Evolutionary conservation across 1,140 invertebrate genomes (phyloP).

Genomic region (Drosophila prosaltans): DNA sequence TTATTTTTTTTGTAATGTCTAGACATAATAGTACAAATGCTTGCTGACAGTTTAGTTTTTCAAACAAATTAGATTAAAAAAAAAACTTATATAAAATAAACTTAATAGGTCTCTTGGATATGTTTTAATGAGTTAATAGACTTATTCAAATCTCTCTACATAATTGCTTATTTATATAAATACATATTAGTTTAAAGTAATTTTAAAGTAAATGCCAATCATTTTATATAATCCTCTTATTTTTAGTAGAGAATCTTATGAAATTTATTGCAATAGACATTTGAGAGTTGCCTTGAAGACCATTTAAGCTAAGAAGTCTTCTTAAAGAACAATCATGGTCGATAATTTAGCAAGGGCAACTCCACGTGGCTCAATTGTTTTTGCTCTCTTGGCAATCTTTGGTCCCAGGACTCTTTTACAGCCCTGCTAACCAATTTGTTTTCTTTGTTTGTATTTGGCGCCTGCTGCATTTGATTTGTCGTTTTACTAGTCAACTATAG

Average conservation of each 20-base stretch:
- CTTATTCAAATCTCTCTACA: no score
- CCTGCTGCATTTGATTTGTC: conserved; percentile 75
- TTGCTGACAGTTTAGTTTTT: no score
- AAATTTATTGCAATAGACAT: neutral
- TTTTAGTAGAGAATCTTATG: neutral
- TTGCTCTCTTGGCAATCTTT: neutral
- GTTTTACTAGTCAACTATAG: conserved; percentile 32
- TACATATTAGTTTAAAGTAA: no score
- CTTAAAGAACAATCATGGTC: neutral
- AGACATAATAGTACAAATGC: no score
- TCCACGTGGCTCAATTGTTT: conserved; percentile 3
- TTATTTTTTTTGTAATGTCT: no score
- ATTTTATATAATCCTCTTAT: neutral
- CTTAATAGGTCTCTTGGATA: no score
- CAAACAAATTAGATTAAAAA: no score
- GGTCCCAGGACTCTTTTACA: neutral
- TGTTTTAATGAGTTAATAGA: no score
- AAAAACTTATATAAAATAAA: no score
- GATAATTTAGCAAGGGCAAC: neutral
- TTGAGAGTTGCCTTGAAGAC: neutral
- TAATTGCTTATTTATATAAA: no score
- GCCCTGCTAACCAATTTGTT: conserved; percentile 2
- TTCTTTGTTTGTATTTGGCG: conserved; percentile 61
- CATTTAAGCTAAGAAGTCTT: neutral
- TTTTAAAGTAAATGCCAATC: neutral